These are phyloP conservation scores for Diarsia brunnea DNA, from an alignment of 2,888 invertebrate species.

Conservation along the genomic window DNA sequence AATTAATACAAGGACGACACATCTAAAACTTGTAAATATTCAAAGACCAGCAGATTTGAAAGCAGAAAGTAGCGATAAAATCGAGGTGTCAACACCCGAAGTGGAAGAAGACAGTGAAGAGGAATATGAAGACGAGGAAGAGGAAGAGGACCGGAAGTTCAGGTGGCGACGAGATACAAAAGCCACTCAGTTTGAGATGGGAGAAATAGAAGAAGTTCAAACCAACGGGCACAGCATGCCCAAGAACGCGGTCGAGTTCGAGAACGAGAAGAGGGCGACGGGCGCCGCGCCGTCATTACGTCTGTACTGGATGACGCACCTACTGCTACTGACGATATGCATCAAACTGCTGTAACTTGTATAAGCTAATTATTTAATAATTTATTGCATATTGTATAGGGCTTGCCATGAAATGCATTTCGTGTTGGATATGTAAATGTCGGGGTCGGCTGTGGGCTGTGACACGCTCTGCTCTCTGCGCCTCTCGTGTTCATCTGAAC, in stretches of 20 bases:
- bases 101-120: slow-evolving; percentile 56
- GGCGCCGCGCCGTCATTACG: slow-evolving; percentile 57
- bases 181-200: slow-evolving; percentile 80
- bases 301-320: slow-evolving; percentile 70
- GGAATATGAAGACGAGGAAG: slow-evolving; percentile 69
- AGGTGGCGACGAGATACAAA: slow-evolving; percentile 80
- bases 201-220: slow-evolving; percentile 75
- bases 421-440: slow-evolving; percentile 69
- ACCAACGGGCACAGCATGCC: slow-evolving; percentile 74
- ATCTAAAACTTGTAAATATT: slow-evolving; percentile 83
- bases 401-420: slow-evolving; percentile 89
- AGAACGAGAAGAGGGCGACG: slow-evolving; percentile 54
- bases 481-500: slow-evolving; percentile 62
- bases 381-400: slow-evolving; percentile 85
- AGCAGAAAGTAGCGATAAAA: slow-evolving; percentile 76
- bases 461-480: slow-evolving; percentile 62
- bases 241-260: slow-evolving; percentile 80
- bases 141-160: slow-evolving; percentile 56
- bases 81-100: slow-evolving; percentile 64
- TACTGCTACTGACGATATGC: slow-evolving; percentile 76
- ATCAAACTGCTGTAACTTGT: slow-evolving; percentile 76
- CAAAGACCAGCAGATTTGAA: slow-evolving; percentile 71
- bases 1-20: slow-evolving; percentile 75
- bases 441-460: slow-evolving; percentile 74
- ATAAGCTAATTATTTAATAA: slow-evolving; percentile 77